Percentiles rank a stretch among this genome's conserved stretches.
Evolutionary conservation across 2,888 invertebrate species (phyloP).

Genomic region (Loripinus fragilis): DNA sequence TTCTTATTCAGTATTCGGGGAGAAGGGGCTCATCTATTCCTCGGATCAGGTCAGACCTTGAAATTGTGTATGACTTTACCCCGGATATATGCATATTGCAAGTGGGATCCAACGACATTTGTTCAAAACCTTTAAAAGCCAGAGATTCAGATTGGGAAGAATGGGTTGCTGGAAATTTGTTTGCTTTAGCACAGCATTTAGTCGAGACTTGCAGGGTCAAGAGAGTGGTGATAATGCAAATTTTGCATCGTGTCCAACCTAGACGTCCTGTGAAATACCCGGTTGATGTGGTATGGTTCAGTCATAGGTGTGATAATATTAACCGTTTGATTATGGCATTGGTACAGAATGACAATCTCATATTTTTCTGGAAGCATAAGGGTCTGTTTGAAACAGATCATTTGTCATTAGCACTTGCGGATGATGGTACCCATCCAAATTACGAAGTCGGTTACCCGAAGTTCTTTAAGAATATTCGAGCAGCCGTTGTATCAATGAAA

Average conservation of each 20-base stretch:
- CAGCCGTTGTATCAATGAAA: slow-evolving; percentile 5
- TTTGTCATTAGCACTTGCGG: no score
- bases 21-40: background rate
- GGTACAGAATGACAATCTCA: background rate
- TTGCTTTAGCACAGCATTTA: background rate
- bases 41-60: background rate
- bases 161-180: background rate
- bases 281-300: background rate
- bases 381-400: background rate
- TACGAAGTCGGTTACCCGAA: background rate
- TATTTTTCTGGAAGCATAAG: slow-evolving; percentile 2
- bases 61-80: background rate
- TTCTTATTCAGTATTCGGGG: background rate
- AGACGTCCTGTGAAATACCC: background rate
- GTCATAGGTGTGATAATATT: background rate
- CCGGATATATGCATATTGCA: no score
- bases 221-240: background rate
- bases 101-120: background rate
- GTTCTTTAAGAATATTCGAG: slow-evolving; percentile 1
- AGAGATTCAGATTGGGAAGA: background rate
- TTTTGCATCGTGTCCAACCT: background rate
- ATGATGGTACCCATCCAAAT: background rate
- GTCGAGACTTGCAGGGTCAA: background rate
- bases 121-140: background rate
- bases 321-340: background rate